phyloP scores from a whole-genome alignment of 2,113 vertebrate species.

The Brienomyrus longianalis region DNA sequence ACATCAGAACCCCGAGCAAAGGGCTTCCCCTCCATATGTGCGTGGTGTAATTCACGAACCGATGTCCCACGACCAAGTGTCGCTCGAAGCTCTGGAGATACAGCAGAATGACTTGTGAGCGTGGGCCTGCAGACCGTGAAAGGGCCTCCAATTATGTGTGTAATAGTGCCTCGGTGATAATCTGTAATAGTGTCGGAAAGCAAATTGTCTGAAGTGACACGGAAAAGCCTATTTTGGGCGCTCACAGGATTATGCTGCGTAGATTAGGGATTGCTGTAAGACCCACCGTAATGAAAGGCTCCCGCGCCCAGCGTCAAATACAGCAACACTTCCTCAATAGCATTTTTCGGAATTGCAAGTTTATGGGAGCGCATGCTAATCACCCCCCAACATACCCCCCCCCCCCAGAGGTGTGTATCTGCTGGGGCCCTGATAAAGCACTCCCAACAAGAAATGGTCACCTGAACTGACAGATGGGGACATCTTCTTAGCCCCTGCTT shows the following conservation, averaged over 20 bases:
- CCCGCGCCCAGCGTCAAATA: constrained; percentile 36
- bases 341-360: constrained; percentile 56
- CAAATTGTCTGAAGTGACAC: constrained; percentile 19
- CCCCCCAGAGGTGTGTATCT: constrained; percentile 30
- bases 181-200: constrained; percentile 13
- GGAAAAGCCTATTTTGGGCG: constrained; percentile 20
- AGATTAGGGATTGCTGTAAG: constrained; percentile 43
- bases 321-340: constrained; percentile 52
- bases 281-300: constrained; percentile 36
- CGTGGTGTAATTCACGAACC: neutral
- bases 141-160: neutral
- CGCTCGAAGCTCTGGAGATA: too few relatives aligned
- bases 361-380: constrained; percentile 48
- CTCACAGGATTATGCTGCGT: constrained; percentile 44
- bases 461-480: neutral
- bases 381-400: constrained; percentile 35
- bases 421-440: neutral
- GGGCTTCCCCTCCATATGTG: neutral
- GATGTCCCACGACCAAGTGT: neutral
- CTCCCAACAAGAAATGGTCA: neutral
- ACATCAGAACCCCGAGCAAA: neutral
- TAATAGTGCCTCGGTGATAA: constrained; percentile 13
- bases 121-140: neutral
- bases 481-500: neutral
- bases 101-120: neutral